Conservation (phyloP, 2,888 invertebrate genomes). For the Xestobium rufovillosum region DNA sequence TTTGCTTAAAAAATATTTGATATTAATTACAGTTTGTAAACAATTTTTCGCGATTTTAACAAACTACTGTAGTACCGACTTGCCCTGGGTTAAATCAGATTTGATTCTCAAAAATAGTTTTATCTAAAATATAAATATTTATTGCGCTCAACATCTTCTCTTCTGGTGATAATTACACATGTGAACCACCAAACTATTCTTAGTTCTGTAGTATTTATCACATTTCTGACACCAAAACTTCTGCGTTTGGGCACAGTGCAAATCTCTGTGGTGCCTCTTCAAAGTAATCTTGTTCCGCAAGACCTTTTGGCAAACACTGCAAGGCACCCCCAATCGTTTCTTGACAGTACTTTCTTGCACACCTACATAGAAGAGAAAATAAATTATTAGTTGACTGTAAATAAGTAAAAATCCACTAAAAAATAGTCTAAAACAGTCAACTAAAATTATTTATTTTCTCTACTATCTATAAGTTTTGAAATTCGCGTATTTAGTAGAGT, state of each 20-base stretch:
- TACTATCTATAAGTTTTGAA: slow-evolving; percentile 6
- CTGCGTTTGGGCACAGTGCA: slow-evolving; percentile 34
- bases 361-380: slow-evolving; percentile 30
- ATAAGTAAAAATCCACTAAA: slow-evolving; percentile 16
- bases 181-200: slow-evolving; percentile 36
- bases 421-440: slow-evolving; percentile 28
- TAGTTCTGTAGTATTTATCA: slow-evolving; percentile 34
- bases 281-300: slow-evolving; percentile 34
- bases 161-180: slow-evolving; percentile 35
- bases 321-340: slow-evolving; percentile 21
- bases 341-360: no score
- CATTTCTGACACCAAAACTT: slow-evolving; percentile 34
- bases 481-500: slow-evolving; percentile 4
- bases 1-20: no score
- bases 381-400: slow-evolving; percentile 27
- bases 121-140: no score
- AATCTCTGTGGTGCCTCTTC: slow-evolving; percentile 33
- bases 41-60: no score
- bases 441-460: slow-evolving; percentile 30
- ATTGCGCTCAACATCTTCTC: slow-evolving; percentile 23
- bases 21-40: no score
- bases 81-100: no score
- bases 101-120: no score
- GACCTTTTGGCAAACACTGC: slow-evolving; percentile 35
- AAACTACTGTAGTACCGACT: no score